Conservation (phyloP, 1,140 invertebrate genomes). For the Panonychus citri region DNA sequence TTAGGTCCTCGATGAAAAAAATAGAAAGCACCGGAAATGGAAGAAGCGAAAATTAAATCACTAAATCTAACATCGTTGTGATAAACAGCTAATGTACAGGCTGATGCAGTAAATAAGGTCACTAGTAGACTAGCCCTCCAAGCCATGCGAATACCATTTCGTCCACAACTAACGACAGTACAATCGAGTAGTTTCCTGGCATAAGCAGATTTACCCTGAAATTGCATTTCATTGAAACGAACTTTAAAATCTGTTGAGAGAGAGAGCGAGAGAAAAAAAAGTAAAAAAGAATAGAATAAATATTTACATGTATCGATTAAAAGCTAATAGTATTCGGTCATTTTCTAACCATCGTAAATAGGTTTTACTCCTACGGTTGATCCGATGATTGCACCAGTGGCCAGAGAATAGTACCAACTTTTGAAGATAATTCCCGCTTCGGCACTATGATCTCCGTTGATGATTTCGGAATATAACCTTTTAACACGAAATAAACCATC, state of each 20-base stretch:
- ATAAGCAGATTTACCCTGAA: neutral
- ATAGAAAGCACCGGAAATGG: neutral
- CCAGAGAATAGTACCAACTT: too few species aligned
- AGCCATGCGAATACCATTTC: neutral
- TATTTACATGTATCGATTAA: too few species aligned
- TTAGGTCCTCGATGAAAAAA: neutral
- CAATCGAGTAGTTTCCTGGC: constrained; percentile 21
- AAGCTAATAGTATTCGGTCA: too few species aligned
- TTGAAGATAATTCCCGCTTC: too few species aligned
- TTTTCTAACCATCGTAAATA: too few species aligned
- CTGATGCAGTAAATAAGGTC: neutral
- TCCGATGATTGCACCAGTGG: too few species aligned
- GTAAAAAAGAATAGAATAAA: too few species aligned
- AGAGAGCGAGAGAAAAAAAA: too few species aligned
- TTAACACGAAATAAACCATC: too few species aligned
- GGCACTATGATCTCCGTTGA: too few species aligned
- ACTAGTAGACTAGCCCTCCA: neutral
- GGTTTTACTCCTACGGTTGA: too few species aligned
- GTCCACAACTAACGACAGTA: constrained; percentile 2
- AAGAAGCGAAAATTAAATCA: neutral
- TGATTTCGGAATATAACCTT: too few species aligned
- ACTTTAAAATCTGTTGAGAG: neutral
- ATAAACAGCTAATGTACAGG: neutral
- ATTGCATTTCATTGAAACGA: neutral
- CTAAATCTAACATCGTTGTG: neutral